Evolutionary conservation across 2,113 vertebrate genomes (phyloP).

Genomic region (Pampusana beccarii): DNA sequence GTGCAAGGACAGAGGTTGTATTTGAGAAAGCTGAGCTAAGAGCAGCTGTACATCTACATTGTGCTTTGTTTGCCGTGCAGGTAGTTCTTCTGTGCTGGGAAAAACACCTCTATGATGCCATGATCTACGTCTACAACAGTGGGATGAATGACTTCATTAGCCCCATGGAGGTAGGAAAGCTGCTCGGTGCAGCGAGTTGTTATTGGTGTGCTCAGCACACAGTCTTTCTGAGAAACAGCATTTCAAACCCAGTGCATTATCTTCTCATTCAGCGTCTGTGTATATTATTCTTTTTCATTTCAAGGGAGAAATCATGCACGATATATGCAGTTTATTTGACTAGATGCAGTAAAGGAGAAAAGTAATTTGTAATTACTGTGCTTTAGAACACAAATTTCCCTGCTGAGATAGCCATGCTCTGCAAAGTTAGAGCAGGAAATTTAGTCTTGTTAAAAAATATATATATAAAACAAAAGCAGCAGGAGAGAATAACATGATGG

Average conservation of each 20-base stretch:
- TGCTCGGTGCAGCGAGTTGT: neutral
- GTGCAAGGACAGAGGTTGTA: neutral
- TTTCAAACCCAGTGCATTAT: neutral
- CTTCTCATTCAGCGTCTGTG: neutral
- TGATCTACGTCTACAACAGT: constrained; percentile 97
- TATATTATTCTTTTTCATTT: neutral
- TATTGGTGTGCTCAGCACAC: neutral
- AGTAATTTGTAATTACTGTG: neutral
- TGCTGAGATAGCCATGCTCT: neutral
- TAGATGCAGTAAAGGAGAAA: neutral
- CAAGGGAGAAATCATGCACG: neutral
- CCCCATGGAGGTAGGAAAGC: constrained; percentile 90
- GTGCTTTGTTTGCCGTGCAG: constrained; percentile 71
- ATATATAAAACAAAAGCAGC: neutral
- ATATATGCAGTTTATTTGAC: neutral
- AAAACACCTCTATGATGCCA: constrained; percentile 92
- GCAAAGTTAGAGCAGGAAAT: neutral
- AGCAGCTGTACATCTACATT: neutral
- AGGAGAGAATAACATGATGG: neutral
- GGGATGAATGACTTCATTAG: constrained; percentile 97
- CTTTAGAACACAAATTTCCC: neutral
- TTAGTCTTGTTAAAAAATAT: neutral
- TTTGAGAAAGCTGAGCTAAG: neutral
- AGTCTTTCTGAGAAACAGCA: neutral
- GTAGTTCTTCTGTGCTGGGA: constrained; percentile 96